phyloP scores from a whole-genome alignment of 2,113 vertebrate species.

The Myrmecophaga tridactyla region DNA sequence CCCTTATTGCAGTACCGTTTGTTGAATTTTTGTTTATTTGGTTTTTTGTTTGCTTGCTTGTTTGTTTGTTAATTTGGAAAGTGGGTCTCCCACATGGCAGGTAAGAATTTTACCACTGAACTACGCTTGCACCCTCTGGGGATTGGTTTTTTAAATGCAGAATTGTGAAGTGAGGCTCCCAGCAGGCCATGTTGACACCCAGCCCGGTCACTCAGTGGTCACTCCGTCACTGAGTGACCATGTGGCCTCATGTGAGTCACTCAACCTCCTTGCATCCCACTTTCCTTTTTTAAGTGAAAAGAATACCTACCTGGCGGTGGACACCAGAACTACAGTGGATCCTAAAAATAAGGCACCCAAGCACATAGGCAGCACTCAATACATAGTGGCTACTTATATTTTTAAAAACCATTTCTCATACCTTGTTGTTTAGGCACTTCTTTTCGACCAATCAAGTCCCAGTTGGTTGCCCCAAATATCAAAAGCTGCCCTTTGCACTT shows the following conservation, averaged over 20 bases:
- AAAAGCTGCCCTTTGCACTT: slow-evolving; percentile 94
- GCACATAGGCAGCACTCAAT: no score
- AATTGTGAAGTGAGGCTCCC: not conserved
- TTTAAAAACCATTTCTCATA: slow-evolving; percentile 65
- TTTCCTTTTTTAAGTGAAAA: not conserved
- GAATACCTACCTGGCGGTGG: not conserved
- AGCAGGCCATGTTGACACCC: not conserved
- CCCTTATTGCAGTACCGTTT: no score
- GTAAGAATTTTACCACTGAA: no score
- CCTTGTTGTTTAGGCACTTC: slow-evolving; percentile 98
- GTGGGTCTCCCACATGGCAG: no score
- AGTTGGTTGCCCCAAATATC: slow-evolving; percentile 97
- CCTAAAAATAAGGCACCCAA: not conserved
- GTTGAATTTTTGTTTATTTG: no score
- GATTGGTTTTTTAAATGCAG: not conserved
- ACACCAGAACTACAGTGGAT: rapidly evolving
- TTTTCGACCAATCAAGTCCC: slow-evolving; percentile 97
- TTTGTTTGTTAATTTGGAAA: no score
- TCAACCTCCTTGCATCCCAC: not conserved
- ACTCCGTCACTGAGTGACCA: not conserved
- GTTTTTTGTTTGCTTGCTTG: no score
- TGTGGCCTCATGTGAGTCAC: not conserved
- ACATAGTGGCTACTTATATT: rapidly evolving
- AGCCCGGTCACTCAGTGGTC: no score
- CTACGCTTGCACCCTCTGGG: no score